Base-by-base conservation (phyloP, 2,797 vertebrate genomes). In the Psittacula echo region DNA sequence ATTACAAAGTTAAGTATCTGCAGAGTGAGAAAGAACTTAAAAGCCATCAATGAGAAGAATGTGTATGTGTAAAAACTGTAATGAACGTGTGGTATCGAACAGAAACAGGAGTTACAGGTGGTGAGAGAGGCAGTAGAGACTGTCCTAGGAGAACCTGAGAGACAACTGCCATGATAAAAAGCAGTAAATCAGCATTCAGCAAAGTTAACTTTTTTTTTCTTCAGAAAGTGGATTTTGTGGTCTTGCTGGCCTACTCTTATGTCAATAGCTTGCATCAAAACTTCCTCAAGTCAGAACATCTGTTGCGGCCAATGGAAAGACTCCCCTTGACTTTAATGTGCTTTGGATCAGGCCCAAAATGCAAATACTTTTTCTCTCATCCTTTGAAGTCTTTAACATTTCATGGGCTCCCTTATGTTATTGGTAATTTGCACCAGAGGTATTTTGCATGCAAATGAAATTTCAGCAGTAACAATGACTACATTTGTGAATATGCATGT, bases 391-490 rank as follows among this genome's bases (percentile, higher is more conserved):
- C 93, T 95, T 90, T 66, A 95, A 92, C 89, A 70, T 96, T 96
- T 96, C 96, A 93, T 95, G 92, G 95, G 70, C 88, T 96, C 90
- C 94, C 94, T 93, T 96, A 90, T 91, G 91, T 85, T 96, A 86
- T 92, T 96, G 96, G 90, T 95, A 95, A 93, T 82, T 94, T 95
- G 93, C 85, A 90, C 64, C 77, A 93, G 77, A 95, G 78, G 75
- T 95, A 89, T 95, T 97, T 96, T 97, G 89, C 92, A 94, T 93
- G 92, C 95, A 89, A 96, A 97, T 95, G 91, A 93, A 96, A 88
- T 64, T 93, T 95, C 23, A 2, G 67, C 80, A 88, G 89, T 65
- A 96, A 73, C 26, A 32, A 37, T 7, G 17, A 65, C 64, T 56
- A 34, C 54, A 14, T 83, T 85, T 91, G 68, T 90, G 89, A 87